Base-by-base conservation (phyloP, 2,888 invertebrate species). In the Brassicogethes aeneus region DNA sequence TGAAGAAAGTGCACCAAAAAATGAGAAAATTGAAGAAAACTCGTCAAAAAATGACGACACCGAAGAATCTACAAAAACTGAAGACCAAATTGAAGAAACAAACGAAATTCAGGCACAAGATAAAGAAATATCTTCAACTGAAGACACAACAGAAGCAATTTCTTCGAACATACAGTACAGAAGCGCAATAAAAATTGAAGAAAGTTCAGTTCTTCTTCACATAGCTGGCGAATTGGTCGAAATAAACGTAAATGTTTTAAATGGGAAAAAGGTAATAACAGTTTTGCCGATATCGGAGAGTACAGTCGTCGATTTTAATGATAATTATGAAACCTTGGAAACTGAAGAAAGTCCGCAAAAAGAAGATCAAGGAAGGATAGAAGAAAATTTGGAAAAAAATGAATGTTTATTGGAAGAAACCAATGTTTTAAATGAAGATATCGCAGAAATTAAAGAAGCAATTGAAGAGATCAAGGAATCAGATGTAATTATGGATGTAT, bases 201-300 rank as follows among this genome's bases (percentile, higher is more conserved):
- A 58, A 16, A 47, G 52, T 30, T 50, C 41, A 16, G 56, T 58
- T 29, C 46, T 59, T 0, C 42, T 62, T 5, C 50, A 61, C 43
- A 54, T 62, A 14, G 56, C 56, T 5, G 62, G 60, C 3, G 59
- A 59, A 47, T 38, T 60, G 15, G 53, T 62, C 2, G 57, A 60
- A 45, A 53, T 62, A 8, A 60, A 47, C 41, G 54, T 62, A 3
- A 55, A 54, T 40, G 44, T 44, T 7, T 43, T 55, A 1, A 56
- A 59, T 37, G 60, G 58, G 2, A 59, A 53, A 36, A 62, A 60
- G 39, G 46, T 59, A 3, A 57, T 62, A 31, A 57, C 55, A 3
- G 59, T 62, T 1, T 42, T 55, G 2, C 56, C 62, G 1, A 41
- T 61, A 13, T 54, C 59, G 2, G 53, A 54, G 5, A 49, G 52